Evolutionary conservation across 1,140 invertebrate genomes (phyloP).

Genomic region (Drosophila lacertosa): DNA sequence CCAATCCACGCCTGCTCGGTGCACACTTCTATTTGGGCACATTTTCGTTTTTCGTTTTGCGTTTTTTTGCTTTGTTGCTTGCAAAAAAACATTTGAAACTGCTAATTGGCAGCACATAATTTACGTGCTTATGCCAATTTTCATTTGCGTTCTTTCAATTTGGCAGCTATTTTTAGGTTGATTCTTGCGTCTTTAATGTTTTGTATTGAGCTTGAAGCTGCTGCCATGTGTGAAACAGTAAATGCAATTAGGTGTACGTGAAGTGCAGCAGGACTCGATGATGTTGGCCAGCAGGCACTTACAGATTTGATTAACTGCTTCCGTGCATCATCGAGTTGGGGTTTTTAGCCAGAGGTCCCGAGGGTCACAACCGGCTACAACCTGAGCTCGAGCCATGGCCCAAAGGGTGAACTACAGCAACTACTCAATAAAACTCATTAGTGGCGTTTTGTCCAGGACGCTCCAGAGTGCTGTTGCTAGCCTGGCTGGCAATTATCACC

Average conservation of each 20-base stretch:
- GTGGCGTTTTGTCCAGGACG: slow-evolving; percentile 71
- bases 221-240: slow-evolving; percentile 39
- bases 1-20: slow-evolving; percentile 12
- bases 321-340: slow-evolving; percentile 79
- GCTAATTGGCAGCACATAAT: slow-evolving; percentile 81
- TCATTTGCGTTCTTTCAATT: slow-evolving; percentile 61
- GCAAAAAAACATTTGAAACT: slow-evolving; percentile 63
- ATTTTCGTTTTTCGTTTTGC: slow-evolving; percentile 61
- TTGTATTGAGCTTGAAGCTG: background rate
- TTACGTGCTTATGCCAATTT: slow-evolving; percentile 80
- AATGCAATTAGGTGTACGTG: slow-evolving; percentile 62
- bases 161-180: slow-evolving; percentile 50
- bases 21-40: slow-evolving; percentile 57
- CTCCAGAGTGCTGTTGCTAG: slow-evolving; percentile 4
- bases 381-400: slow-evolving; percentile 4
- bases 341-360: slow-evolving; percentile 40
- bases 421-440: slow-evolving; percentile 82
- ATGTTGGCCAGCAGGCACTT: slow-evolving; percentile 58
- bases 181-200: slow-evolving; percentile 10
- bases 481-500: slow-evolving; percentile 71
- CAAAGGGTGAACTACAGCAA: slow-evolving; percentile 27
- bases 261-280: slow-evolving; percentile 33
- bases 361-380: slow-evolving; percentile 7
- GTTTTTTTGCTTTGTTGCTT: slow-evolving; percentile 53
- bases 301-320: slow-evolving; percentile 82